Base-by-base conservation (phyloP, 2,797 vertebrate species). In the Paratrypauchen microcephalus region DNA sequence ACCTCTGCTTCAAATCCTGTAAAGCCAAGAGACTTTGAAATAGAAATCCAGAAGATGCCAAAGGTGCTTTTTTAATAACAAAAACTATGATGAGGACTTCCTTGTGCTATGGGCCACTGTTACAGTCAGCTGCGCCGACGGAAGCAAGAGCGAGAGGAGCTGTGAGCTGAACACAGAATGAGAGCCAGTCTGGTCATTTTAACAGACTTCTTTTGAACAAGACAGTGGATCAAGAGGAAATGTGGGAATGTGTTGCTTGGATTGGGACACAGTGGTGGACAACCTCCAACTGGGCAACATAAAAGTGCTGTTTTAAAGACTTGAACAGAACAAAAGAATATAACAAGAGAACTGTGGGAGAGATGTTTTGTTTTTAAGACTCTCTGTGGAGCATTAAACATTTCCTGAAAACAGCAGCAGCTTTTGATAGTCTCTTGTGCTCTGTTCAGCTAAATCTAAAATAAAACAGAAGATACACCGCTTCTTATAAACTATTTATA, bases 21-120 rank as follows among this genome's bases (percentile, higher is more conserved):
- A 84, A 86, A 85, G 78, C 82, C 26, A 50, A 86, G 68, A 80
- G 70, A 94, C 93, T 91, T 92, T 91, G 92, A 93, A 28, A 93
- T 26, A 85, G 56, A 82, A 68, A 84, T 70, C 75, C 88, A 84
- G 76, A 83, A 78, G 77, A 92, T 90, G 86, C 93, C 92, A 93
- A 93, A 92, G 95, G 95, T 98, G 95, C 95, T 97, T 93, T 90
- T 92, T 87, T 26, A 63, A 58, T 58, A 92, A 93, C 91, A 89
- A 86, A 92, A 92, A 91, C 89, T 82, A 72, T 76, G 77, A 83
- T 88, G 90, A 79, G 87, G 91, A 93, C 93, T 94, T 93, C 88
- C 92, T 94, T 91, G 92, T 87, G 90, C 71, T 30, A 18, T 85
- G 83, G 83, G 87, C 82, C 84, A 91, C 91, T 90, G 84, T 89